Evolutionary conservation across 2,888 invertebrate species (phyloP).

Genomic region (Cetonia aurata): DNA sequence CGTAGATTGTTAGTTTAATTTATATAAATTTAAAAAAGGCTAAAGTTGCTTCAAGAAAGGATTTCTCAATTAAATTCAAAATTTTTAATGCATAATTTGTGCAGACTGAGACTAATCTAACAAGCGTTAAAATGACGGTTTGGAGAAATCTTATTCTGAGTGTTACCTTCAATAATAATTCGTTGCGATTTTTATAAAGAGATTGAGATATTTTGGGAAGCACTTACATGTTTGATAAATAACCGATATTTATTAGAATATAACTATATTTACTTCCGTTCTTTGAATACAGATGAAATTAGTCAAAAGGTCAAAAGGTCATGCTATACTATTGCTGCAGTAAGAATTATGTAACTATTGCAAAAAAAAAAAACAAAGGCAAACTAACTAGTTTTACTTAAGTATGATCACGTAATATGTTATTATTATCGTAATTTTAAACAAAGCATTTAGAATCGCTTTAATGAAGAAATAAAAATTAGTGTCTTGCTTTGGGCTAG

Average conservation of each 20-base stretch:
- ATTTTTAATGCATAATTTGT: too few relatives aligned
- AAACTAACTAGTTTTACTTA: constrained; percentile 33
- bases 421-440: constrained; percentile 38
- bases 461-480: constrained; percentile 44
- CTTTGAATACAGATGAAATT: constrained; percentile 25
- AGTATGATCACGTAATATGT: constrained; percentile 47
- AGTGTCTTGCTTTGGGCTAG: constrained; percentile 55
- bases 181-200: constrained; percentile 17
- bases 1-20: too few relatives aligned
- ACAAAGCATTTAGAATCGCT: constrained; percentile 52
- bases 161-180: not conserved
- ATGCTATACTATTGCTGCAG: constrained; percentile 18
- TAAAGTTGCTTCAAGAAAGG: too few relatives aligned
- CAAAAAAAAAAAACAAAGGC: constrained; percentile 43
- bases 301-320: constrained; percentile 18
- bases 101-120: not conserved
- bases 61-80: too few relatives aligned
- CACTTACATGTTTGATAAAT: constrained; percentile 43
- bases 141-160: not conserved
- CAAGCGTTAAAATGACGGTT: not conserved
- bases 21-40: too few relatives aligned
- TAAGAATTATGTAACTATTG: constrained; percentile 32
- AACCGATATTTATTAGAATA: constrained; percentile 3
- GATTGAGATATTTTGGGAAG: constrained; percentile 42
- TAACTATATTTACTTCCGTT: constrained; percentile 11